These are phyloP conservation scores for Saturnia pavonia DNA, from an alignment of 2,888 invertebrate species.

Conservation along the genomic window DNA sequence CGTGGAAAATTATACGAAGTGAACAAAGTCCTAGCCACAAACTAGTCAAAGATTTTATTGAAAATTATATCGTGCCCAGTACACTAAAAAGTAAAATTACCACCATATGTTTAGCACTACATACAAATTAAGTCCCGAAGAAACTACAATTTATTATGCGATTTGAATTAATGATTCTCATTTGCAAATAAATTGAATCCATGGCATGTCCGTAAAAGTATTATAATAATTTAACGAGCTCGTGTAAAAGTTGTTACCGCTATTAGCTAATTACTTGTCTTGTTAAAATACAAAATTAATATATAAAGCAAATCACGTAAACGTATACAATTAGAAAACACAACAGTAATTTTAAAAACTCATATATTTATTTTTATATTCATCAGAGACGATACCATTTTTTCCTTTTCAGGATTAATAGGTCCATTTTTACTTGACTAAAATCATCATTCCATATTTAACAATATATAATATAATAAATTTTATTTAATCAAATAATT, in stretches of 20 bases:
- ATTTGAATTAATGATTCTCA: constrained; percentile 7
- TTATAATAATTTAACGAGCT: constrained; percentile 2
- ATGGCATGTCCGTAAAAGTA: background rate
- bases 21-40: too few species aligned
- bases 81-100: background rate
- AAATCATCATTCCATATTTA: too few species aligned
- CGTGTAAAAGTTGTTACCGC: background rate
- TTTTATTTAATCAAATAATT: too few species aligned
- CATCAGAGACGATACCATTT: background rate
- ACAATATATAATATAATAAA: too few species aligned
- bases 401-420: too few species aligned
- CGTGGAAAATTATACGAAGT: too few species aligned
- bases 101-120: background rate
- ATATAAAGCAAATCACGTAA: background rate
- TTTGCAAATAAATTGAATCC: background rate
- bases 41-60: too few species aligned
- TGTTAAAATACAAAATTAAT: too few species aligned
- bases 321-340: background rate
- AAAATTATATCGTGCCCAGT: background rate
- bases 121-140: background rate
- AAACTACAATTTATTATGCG: background rate
- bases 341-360: background rate
- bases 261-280: background rate
- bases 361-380: background rate
- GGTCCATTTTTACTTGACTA: too few species aligned